Percentiles rank a stretch among this genome's conserved stretches.
phyloP scores from a whole-genome alignment of 23 tunicate genomes.

The Pegea sp. region DNA sequence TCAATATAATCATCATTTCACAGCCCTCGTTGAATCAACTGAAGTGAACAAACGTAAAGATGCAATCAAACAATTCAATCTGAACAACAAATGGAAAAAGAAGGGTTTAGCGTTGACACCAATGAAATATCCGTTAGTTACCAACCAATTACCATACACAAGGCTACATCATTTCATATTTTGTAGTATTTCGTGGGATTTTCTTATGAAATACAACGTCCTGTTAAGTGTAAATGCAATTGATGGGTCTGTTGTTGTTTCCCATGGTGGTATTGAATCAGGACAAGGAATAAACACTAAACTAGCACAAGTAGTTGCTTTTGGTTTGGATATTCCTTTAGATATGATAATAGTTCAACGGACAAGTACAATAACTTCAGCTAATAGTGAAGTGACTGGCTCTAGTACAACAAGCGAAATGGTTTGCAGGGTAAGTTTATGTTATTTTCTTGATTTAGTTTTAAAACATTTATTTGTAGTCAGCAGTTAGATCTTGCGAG shows the following conservation, averaged over 20 bases:
- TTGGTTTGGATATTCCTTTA: constrained; percentile 29
- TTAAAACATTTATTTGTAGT: constrained; percentile 4
- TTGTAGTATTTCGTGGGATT: too few relatives aligned
- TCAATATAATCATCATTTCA: background rate
- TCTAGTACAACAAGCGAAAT: constrained; percentile 47
- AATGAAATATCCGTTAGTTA: constrained; percentile 23
- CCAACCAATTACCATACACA: too few relatives aligned
- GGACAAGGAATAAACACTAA: constrained; percentile 90
- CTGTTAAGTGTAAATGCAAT: constrained; percentile 24
- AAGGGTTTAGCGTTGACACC: constrained; percentile 50
- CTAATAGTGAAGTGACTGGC: constrained; percentile 44
- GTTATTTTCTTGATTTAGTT: background rate
- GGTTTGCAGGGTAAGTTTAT: constrained; percentile 24
- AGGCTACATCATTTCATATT: too few relatives aligned
- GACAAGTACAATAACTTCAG: constrained; percentile 24
- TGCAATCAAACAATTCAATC: constrained; percentile 27
- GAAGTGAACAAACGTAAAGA: constrained; percentile 27
- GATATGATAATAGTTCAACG: constrained; percentile 34
- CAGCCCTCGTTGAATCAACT: too few relatives aligned
- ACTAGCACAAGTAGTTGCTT: constrained; percentile 67
- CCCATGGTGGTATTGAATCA: constrained; percentile 66
- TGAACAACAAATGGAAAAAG: constrained; percentile 61
- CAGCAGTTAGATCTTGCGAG: constrained; percentile 24
- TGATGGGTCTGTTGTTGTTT: constrained; percentile 62
- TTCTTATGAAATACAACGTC: constrained; percentile 11